Conservation (phyloP, 2,113 vertebrate genomes). For the Chunga burmeisteri region DNA sequence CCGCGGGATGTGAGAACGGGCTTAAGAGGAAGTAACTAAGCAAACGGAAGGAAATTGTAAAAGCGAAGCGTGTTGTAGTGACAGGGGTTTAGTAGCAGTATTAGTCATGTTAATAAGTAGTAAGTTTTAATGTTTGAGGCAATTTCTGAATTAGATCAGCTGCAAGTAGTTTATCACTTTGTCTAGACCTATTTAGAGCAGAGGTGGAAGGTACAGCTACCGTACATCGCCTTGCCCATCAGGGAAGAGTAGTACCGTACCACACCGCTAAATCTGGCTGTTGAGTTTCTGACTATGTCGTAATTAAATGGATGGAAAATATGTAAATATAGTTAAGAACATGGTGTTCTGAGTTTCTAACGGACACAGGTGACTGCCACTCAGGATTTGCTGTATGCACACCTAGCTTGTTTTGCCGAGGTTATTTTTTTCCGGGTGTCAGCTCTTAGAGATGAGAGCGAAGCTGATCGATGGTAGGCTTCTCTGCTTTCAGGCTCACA, state of each 20-base stretch:
- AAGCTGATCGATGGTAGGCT: background rate
- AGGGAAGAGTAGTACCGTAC: background rate
- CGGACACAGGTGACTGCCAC: accelerated
- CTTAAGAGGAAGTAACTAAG: background rate
- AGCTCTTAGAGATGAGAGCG: background rate
- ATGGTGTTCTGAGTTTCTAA: background rate
- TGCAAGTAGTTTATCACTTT: background rate
- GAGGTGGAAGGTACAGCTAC: background rate
- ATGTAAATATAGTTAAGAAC: background rate
- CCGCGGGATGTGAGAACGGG: accelerated
- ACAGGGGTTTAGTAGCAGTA: background rate
- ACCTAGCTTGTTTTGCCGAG: background rate
- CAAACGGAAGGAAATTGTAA: background rate
- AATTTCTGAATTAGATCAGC: background rate
- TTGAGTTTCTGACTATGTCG: background rate
- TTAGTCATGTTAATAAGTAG: background rate
- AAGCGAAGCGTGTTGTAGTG: background rate
- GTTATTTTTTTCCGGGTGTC: background rate
- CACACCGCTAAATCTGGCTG: background rate
- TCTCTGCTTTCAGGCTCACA: background rate
- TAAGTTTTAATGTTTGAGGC: background rate
- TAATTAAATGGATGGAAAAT: background rate
- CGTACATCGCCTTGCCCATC: background rate
- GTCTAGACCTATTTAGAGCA: background rate
- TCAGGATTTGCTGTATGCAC: background rate